phyloP scores from a whole-genome alignment of 2,113 vertebrate genomes.

The Shinisaurus crocodilurus region DNA sequence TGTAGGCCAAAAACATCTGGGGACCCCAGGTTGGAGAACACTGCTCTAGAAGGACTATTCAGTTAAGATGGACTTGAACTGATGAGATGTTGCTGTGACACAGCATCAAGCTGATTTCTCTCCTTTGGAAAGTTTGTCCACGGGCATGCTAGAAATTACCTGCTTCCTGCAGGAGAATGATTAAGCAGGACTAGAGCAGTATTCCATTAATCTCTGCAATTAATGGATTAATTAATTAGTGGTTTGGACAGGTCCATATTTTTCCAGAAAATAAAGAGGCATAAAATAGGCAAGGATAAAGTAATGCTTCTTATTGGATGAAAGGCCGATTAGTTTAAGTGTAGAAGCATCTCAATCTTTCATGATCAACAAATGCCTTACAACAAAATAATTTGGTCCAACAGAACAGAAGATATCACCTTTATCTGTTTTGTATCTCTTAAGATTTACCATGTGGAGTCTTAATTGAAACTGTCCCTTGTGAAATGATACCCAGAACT shows the following conservation, averaged over 20 bases:
- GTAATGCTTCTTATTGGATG: neutral
- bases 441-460: neutral
- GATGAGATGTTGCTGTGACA: neutral
- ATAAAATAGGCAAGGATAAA: neutral
- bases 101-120: constrained; percentile 55
- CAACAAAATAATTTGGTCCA: neutral
- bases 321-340: neutral
- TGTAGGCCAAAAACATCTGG: too few relatives aligned
- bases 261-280: neutral
- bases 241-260: neutral
- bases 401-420: neutral
- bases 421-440: constrained; percentile 4
- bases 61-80: constrained; percentile 39
- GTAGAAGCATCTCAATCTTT: neutral
- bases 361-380: neutral
- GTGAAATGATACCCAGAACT: neutral
- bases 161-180: constrained; percentile 70
- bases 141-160: constrained; percentile 71
- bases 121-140: constrained; percentile 44
- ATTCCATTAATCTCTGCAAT: neutral
- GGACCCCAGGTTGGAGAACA: too few relatives aligned
- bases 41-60: constrained; percentile 39
- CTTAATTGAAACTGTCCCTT: neutral
- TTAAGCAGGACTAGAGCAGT: constrained; percentile 57
- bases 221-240: neutral